Conservation (phyloP, 2,113 vertebrate genomes). For the Sorex araneus region DNA sequence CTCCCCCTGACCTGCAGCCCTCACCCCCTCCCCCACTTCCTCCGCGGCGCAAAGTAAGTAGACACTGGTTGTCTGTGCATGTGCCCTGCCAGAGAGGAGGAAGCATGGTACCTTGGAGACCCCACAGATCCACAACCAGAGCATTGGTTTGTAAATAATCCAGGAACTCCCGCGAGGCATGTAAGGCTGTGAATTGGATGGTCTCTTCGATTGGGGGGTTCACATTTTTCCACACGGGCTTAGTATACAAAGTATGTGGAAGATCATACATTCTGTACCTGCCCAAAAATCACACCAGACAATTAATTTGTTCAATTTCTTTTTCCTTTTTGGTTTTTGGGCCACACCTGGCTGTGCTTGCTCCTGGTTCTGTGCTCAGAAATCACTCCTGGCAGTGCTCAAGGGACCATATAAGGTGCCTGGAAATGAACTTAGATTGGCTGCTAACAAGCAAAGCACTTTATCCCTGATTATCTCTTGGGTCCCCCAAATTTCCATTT, state of each 20-base stretch:
- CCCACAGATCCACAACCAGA: slow-evolving; percentile 94
- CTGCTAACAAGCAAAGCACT: too few species aligned
- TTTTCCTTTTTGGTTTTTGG: too few species aligned
- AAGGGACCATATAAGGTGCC: too few species aligned
- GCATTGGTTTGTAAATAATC: slow-evolving; percentile 93
- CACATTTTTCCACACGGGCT: slow-evolving; percentile 91
- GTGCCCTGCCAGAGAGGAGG: background rate
- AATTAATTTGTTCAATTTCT: too few species aligned
- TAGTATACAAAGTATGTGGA: slow-evolving; percentile 89
- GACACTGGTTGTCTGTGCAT: background rate
- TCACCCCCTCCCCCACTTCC: background rate
- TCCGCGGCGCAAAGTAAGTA: accelerated
- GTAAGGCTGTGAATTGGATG: slow-evolving; percentile 89
- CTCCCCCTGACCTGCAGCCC: background rate
- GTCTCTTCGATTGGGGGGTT: slow-evolving; percentile 92
- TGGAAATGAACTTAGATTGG: too few species aligned
- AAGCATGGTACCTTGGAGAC: slow-evolving; percentile 92
- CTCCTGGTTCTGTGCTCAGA: too few species aligned
- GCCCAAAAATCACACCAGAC: slow-evolving; percentile 5
- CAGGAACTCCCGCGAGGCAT: slow-evolving; percentile 90
- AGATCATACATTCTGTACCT: slow-evolving; percentile 93
- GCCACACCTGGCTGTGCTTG: too few species aligned
- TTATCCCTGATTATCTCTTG: too few species aligned
- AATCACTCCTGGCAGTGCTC: too few species aligned
- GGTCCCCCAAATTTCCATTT: too few species aligned